Evolutionary conservation across 2,113 vertebrate genomes (phyloP), one percentile per base, ranked within the genome.

Genomic region (Pterocles burchelli): DNA sequence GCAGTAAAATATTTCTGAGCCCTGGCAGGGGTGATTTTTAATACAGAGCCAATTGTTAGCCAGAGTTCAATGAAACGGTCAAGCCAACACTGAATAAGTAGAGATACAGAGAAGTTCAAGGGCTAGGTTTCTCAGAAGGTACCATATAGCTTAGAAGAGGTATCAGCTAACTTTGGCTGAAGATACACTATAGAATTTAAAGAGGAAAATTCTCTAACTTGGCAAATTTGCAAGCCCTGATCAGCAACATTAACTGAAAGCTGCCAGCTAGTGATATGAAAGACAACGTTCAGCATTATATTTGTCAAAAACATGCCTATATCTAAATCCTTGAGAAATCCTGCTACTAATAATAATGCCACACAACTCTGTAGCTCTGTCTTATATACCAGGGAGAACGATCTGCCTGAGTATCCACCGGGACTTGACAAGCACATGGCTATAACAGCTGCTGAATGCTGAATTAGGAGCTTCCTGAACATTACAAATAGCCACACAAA

Each of bases 41-140:
- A 82, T 76, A 82, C 21, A 46, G 26, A 82, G 28, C 4, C 58
- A 88, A 48, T 76, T 93, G 41, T 82, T 95, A 79, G 17, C 58
- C 58, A 79, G 31, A 88, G 58, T 68, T 94, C 74, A 73, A 85
- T 90, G 89, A 93, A 95, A 93, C 49, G 95, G 66, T 34, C 84
- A 66, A 78, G 61, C 54, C 61, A 87, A 76, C 36, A 62, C 4
- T 0, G 0, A 82, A 49, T 85, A 89, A 82, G 24, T 54, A 38
- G 46, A 81, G 38, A 74, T 36, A 85, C 31, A 68, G 57, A 94
- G 49, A 21, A 89, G 48, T 92, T 77, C 48, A 84, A 90, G 28
- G 83, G 41, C 66, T 79, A 61, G 16, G 43, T 93, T 88, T 94
- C 88, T 95, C 71, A 70, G 33, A 87, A 26, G 31, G 17, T 46